Conservation (phyloP, 2,797 vertebrate species). For the Sebastes jordani region DNA sequence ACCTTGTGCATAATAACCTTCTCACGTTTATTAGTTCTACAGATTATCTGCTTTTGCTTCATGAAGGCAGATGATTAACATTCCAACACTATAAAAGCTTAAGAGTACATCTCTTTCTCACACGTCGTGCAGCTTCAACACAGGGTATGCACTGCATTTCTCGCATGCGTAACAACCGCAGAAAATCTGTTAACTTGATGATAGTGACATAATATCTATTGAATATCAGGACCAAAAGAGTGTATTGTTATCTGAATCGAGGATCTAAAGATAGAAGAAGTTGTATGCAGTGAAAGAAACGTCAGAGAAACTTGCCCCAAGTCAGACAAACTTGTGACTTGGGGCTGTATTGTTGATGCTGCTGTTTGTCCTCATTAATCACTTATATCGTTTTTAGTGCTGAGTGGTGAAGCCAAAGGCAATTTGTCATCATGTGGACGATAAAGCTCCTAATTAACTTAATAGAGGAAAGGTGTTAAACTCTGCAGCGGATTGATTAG, state of each 20-base stretch:
- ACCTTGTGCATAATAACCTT: slow-evolving; percentile 9
- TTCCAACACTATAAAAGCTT: slow-evolving; percentile 7
- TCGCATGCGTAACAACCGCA: not conserved
- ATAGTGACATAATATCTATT: not conserved
- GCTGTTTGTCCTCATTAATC: not conserved
- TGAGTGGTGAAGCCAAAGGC: not conserved
- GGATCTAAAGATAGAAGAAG: not conserved
- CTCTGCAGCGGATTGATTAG: not conserved
- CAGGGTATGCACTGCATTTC: not conserved
- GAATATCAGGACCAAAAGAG: not conserved
- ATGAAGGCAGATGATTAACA: slow-evolving; percentile 7
- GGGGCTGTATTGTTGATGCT: not conserved
- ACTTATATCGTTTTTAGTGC: not conserved
- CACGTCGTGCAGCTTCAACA: not conserved
- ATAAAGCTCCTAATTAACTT: not conserved
- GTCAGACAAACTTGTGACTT: not conserved
- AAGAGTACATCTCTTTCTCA: not conserved
- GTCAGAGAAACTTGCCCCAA: too few relatives aligned
- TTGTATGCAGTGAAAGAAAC: not conserved
- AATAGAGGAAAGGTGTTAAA: not conserved
- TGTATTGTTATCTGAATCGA: not conserved
- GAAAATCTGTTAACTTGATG: not conserved
- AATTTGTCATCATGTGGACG: not conserved
- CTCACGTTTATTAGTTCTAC: not conserved
- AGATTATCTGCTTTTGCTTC: slow-evolving; percentile 14